Base-by-base conservation (phyloP, 2,113 vertebrate species). In the Rattus rattus region DNA sequence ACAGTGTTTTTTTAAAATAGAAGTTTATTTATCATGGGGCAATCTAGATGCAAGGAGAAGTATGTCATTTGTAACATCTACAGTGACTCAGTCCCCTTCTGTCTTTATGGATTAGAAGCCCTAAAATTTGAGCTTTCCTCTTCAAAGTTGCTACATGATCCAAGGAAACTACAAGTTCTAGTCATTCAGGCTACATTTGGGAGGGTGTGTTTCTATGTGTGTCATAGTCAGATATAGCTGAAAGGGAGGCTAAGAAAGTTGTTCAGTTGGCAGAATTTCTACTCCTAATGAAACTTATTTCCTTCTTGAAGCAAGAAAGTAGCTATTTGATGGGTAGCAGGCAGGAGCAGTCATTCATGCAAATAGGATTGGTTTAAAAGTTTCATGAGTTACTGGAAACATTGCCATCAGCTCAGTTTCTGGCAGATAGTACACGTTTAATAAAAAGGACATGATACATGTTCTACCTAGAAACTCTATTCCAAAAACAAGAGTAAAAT, bases 401-500 rank as follows among this genome's bases (percentile, higher is more conserved):
- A 77, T 28, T 88, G 19, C 10, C 14, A 19, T 67, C 28, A 91
- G 47, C 30, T 79, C 30, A 65, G 26, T 95, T 30, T 39, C 43
- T 93, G 63, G 77, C 22, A 76, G 36, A 81, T 28, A 93, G 17
- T 69, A 90, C 69, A 11, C 39, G 20, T 72, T 92, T 95, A 73
- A 80, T 85, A 80, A 96, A 97, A 26, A 75, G 22, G 13, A 49
- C 54, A 43, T 13, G 56, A 61, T 72, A 19, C 5, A 56, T 77
- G 26, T 63, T 83, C 59, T 97, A 0, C 14, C 47, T 47, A 89
- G 70, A 91, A 76, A 85, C 3, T 0, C 30, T 88, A 39, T 22
- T 95, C n/a, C 88, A 84, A 70, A 96, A 59, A 63, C 36, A 61
- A 89, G 47, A 88, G 70, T 86, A 43, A 91, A 92, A 65, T 26